Evolutionary conservation across 2,113 vertebrate genomes (phyloP), one percentile per base, ranked within the genome.

Genomic region (Gobiocypris rarus): DNA sequence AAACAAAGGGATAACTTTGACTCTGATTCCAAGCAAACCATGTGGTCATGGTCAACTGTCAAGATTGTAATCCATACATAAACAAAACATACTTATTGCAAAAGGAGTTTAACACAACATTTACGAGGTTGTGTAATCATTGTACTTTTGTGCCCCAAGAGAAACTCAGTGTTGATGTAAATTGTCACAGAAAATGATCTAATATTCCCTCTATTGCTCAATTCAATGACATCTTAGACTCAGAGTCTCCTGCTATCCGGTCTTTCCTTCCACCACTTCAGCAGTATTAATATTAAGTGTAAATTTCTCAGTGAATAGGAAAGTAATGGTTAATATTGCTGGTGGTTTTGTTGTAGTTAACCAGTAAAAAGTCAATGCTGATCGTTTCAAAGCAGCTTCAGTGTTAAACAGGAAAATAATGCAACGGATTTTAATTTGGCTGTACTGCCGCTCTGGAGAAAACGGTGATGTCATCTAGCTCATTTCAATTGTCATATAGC

Each of bases 181-280:
- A 43, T 78, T 50, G 59, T 50, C 26, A 31, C 15, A 65, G 4
- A 45, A 61, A 65, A 50, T 80, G 59, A 80, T 80, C 24, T 80
- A 63, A 80, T 67, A 22, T 65, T 80, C 22, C 41, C 70, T 63
- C 24, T 48, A 31, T 67, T 31, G 24, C 59, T 65, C 59, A 80
- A 65, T 59, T 80, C 9, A 50, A 1, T 45, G 38, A 45, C n/a
- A 34, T 67, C 43, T 45, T 80, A 80, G 34, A 24, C 56, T n/a
- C 15, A 3, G 24, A 26, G 45, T 59, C 76, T 61, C 13, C 22
- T 79, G 22, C 34, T 41, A 1, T 63, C n/a, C n/a, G 22, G 50
- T 56, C 75, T 75, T 75, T 50, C 19, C 73, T 75, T 75, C 24
- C 19, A 19, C 15, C 59, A 45, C 41, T 65, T 65, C 3, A 13